Evolutionary conservation across 2,797 vertebrate genomes (phyloP).

Genomic region (Chelidonichthys spinosus): DNA sequence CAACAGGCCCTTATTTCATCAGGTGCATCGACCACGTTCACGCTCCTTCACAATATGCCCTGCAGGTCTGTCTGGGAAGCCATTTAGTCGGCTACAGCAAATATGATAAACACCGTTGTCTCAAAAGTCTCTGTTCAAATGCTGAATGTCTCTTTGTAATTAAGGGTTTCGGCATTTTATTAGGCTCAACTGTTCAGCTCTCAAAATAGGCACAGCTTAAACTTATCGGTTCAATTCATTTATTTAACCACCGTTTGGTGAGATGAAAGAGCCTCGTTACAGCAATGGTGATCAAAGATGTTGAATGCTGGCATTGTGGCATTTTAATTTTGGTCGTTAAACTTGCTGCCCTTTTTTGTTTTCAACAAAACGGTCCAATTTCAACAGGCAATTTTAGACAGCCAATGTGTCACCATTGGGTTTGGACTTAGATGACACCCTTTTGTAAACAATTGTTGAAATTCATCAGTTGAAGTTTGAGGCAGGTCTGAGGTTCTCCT

Average conservation of each 20-base stretch:
- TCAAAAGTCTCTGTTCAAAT: constrained; percentile 33
- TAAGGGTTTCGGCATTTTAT: constrained; percentile 29
- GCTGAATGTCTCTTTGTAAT: constrained; percentile 30
- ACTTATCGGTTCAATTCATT: constrained; percentile 45
- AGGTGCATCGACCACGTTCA: constrained; percentile 40
- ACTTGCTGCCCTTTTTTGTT: neutral
- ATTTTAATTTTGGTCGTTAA: constrained; percentile 27
- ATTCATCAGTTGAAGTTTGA: constrained; percentile 35
- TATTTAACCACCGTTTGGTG: constrained; percentile 40
- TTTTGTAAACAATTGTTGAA: constrained; percentile 42
- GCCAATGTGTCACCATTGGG: constrained; percentile 6
- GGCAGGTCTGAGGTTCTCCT: constrained; percentile 43
- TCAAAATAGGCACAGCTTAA: constrained; percentile 25
- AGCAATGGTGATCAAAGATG: constrained; percentile 35
- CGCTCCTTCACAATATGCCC: constrained; percentile 14
- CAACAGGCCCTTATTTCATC: constrained; percentile 77
- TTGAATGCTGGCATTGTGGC: constrained; percentile 9
- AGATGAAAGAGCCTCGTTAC: constrained; percentile 40
- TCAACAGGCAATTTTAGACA: constrained; percentile 11
- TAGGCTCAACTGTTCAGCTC: constrained; percentile 31
- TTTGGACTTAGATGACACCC: constrained; percentile 15
- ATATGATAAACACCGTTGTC: constrained; percentile 41
- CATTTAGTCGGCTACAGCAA: constrained; percentile 29
- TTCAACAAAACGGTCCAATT: neutral
- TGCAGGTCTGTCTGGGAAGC: constrained; percentile 34